A percentile compares a stretch with the other conserved stretches of the same genome.
Conservation (phyloP, 2,797 vertebrate genomes). For the Notolabrus celidotus region DNA sequence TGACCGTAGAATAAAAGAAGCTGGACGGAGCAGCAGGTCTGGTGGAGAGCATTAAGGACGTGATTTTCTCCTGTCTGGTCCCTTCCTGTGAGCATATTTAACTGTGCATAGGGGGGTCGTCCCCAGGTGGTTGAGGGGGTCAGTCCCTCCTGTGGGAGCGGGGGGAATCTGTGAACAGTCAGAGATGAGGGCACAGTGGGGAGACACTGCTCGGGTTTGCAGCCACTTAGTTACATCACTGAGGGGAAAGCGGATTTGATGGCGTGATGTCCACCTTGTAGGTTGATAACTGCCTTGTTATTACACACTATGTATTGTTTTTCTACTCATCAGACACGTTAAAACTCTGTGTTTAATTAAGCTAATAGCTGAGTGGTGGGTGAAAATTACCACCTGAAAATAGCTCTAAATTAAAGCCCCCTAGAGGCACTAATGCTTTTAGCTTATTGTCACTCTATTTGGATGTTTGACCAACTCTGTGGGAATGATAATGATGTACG, state of each 20-base stretch:
- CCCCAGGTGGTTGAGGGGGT: conserved; percentile 86
- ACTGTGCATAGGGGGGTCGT: conserved; percentile 80
- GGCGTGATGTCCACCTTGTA: conserved; percentile 54
- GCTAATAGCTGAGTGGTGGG: conserved; percentile 34
- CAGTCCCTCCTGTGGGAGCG: conserved; percentile 75
- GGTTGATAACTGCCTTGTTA: conserved; percentile 41
- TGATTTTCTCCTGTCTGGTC: conserved; percentile 73
- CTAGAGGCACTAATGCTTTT: neutral
- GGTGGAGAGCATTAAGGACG: conserved; percentile 87
- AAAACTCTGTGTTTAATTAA: conserved; percentile 43
- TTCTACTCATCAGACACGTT: conserved; percentile 52
- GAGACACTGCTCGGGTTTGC: conserved; percentile 44
- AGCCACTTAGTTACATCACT: conserved; percentile 60
- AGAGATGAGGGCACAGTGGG: conserved; percentile 72
- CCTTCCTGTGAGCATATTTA: conserved; percentile 89
- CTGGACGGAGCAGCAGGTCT: conserved; percentile 79
- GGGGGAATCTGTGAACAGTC: conserved; percentile 62
- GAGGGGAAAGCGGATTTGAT: neutral
- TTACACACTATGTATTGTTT: conserved; percentile 40
- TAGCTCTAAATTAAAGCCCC: neutral
- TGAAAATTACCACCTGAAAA: conserved; percentile 13
- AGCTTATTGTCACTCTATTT: neutral
- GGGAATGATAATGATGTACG: neutral
- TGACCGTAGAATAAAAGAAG: conserved; percentile 73
- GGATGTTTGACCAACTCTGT: neutral